Percentiles rank a stretch among this genome's conserved stretches.
Conservation (phyloP, 2,113 vertebrate genomes). For the Dasypus novemcinctus region DNA sequence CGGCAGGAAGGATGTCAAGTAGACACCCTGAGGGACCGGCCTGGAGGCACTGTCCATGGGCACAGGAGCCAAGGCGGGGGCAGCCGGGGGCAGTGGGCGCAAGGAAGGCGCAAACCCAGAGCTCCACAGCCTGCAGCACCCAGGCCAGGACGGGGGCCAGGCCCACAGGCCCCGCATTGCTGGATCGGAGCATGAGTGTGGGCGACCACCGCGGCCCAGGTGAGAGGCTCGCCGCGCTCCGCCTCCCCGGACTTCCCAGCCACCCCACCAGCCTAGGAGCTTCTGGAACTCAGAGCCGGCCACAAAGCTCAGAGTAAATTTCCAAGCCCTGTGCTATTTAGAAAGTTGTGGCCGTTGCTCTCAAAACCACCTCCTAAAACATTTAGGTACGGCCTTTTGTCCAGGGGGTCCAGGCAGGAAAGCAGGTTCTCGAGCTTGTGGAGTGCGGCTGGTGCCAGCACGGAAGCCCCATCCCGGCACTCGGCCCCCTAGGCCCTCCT, state of each 20-base stretch:
- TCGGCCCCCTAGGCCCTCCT: background rate
- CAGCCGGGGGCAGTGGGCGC: background rate
- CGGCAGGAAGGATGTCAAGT: background rate
- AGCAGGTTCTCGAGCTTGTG: background rate
- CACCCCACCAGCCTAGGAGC: fast-evolving
- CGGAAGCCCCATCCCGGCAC: background rate
- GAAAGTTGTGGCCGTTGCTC: background rate
- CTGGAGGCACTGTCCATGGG: fast-evolving
- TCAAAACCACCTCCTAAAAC: background rate
- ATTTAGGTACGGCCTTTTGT: background rate
- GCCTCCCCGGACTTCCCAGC: background rate
- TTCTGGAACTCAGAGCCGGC: background rate
- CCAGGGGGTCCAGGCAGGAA: slow-evolving; percentile 34
- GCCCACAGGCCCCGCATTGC: fast-evolving
- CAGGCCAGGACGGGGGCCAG: background rate
- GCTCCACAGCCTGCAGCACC: too few species aligned
- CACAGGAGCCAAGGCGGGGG: background rate
- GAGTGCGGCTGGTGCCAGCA: background rate
- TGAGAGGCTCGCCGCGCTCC: background rate
- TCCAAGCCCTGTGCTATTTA: fast-evolving
- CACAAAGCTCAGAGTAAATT: background rate
- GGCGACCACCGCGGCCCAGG: fast-evolving
- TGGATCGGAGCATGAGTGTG: fast-evolving
- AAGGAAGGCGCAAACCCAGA: background rate
- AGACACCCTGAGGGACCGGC: background rate